A percentile compares a stretch with the other conserved stretches of the same genome.
Evolutionary conservation across 2,113 vertebrate species (phyloP).

Genomic region (Neomonachus schauinslandi): DNA sequence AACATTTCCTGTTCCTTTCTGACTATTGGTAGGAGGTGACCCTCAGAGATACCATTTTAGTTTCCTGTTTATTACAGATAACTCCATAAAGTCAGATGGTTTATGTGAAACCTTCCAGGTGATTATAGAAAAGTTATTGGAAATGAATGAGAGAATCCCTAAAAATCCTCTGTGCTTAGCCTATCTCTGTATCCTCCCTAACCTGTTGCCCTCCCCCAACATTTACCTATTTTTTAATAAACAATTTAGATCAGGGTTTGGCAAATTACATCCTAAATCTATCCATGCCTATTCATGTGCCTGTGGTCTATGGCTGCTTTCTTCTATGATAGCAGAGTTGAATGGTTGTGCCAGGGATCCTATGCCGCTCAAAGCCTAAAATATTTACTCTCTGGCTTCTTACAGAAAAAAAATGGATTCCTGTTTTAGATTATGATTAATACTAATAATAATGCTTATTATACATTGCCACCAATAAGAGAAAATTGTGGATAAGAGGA

Average conservation of each 20-base stretch:
- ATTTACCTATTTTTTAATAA: background rate
- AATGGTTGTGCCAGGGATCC: background rate
- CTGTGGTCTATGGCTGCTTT: background rate
- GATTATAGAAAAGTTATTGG: background rate
- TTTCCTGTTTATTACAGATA: background rate
- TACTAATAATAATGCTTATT: background rate
- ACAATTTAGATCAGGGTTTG: background rate
- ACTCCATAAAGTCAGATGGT: background rate
- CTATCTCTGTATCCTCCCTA: background rate
- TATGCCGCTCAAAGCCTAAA: background rate
- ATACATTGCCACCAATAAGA: background rate
- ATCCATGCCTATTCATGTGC: rapidly evolving
- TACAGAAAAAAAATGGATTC: background rate
- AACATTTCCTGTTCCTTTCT: background rate
- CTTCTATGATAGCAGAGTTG: background rate
- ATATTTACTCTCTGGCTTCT: background rate
- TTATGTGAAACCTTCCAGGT: background rate
- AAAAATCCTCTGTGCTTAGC: background rate
- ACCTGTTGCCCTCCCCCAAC: background rate
- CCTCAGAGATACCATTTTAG: background rate
- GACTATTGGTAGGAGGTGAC: background rate
- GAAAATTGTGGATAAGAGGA: background rate
- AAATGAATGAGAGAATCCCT: background rate
- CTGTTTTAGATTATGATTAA: background rate
- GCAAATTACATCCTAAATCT: background rate